These are phyloP conservation scores for Oceanodroma leucorhoa DNA, from an alignment of 2,797 vertebrate genomes.

Conservation along the genomic window DNA sequence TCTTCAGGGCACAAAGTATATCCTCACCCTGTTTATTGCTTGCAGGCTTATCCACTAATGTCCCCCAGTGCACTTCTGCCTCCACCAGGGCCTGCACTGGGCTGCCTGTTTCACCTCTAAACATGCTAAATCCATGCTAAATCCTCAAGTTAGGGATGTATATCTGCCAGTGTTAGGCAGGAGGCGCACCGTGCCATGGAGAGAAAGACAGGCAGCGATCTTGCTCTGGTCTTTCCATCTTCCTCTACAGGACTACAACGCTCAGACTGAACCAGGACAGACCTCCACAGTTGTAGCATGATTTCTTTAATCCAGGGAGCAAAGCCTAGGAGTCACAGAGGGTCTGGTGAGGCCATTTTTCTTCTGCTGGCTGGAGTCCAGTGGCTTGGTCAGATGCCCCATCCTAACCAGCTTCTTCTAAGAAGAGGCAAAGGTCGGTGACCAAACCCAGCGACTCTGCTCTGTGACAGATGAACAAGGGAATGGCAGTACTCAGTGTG, in stretches of 20 bases:
- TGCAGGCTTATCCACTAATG: neutral
- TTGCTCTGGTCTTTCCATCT: neutral
- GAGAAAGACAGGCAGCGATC: neutral
- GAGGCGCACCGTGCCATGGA: fast-evolving
- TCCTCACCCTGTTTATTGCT: neutral
- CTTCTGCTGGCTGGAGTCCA: neutral
- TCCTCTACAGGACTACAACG: neutral
- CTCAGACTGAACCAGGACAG: neutral
- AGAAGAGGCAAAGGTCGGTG: neutral
- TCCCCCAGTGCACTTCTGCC: neutral
- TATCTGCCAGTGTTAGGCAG: neutral
- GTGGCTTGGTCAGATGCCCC: neutral
- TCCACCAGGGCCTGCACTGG: neutral
- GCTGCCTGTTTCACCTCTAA: neutral
- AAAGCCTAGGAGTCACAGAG: neutral
- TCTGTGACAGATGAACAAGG: neutral
- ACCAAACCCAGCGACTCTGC: neutral
- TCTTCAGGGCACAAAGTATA: neutral
- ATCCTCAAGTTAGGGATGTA: neutral
- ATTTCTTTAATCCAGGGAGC: neutral
- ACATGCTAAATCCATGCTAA: neutral
- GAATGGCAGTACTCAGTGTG: neutral
- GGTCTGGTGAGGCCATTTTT: neutral
- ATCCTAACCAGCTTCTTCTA: neutral
- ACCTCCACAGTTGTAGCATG: neutral